These are phyloP conservation scores for Pluvianellus socialis DNA, from an alignment of 2,113 vertebrate species.

Conservation along the genomic window DNA sequence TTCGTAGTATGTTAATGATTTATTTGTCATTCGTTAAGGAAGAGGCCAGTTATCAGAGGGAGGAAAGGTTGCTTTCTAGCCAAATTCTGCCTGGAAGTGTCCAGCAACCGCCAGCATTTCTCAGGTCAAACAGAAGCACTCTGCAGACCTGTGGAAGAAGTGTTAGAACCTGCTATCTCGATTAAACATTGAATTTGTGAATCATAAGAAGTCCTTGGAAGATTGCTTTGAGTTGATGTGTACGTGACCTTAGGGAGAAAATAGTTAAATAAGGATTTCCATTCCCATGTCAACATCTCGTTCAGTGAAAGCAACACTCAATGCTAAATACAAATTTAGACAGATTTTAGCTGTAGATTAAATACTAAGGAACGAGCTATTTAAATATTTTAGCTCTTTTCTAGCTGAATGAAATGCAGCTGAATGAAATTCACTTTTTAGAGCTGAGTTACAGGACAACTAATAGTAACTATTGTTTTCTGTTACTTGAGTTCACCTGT, in stretches of 20 bases:
- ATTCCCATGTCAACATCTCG: background rate
- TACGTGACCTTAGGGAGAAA: background rate
- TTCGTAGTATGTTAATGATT: background rate
- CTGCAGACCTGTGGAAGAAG: background rate
- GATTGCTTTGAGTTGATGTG: background rate
- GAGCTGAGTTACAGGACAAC: background rate
- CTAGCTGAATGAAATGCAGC: background rate
- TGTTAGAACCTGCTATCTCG: background rate
- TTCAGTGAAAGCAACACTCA: background rate
- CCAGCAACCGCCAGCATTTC: background rate
- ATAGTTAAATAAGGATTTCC: background rate
- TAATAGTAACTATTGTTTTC: background rate
- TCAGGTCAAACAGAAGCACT: background rate
- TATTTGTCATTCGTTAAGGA: background rate
- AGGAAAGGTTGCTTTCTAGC: background rate
- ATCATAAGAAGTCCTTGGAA: background rate
- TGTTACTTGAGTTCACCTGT: background rate
- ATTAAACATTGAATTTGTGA: background rate
- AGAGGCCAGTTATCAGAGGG: background rate
- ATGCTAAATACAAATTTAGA: background rate
- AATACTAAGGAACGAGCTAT: too few relatives aligned
- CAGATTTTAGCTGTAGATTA: background rate
- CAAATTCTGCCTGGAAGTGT: background rate
- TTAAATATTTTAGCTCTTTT: background rate
- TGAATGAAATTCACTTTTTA: background rate